Evolutionary conservation across 2,888 invertebrate genomes (phyloP), one percentile per base, ranked within the genome.

Genomic region (Endotricha flammealis): DNA sequence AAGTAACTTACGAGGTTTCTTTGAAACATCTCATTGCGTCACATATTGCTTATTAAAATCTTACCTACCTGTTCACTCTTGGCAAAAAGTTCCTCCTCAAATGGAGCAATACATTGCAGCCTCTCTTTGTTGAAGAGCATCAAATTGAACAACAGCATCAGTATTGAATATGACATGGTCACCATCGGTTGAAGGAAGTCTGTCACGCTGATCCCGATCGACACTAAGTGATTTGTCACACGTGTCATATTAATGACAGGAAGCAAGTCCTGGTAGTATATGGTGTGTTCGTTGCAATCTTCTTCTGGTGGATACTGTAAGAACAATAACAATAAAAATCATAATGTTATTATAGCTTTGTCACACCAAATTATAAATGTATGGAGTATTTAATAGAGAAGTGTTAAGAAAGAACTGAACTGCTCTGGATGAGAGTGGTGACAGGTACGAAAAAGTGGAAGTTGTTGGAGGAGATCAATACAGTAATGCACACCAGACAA

Each of bases 171-270:
- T 0, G 82, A 72, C 0, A 54, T 60, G 0, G 35, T 41, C 0
- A 44, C 38, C 0, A 57, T 67, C 0, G 85, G 85, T 45, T 81
- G 83, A 1, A 86, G 55, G 36, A 86, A 67, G 38, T 72, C 53
- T 4, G 57, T 62, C 13, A 82, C 57, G 8, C 41, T 68, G 20
- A 77, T 54, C 52, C 67, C 62, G 2, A 56, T 50, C 0, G 67
- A 57, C 0, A 75, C 46, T 1, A 81, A 29, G 30, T 78, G 64
- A 41, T 78, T 81, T 12, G 74, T 54, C 0, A 78, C 67, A 8
- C 83, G 60, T 0, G 68, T 77, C 57, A 73, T 62, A 48, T 85
- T 82, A 31, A 85, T 76, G 0, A 82, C 63, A 0, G 85, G 82
- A 1, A 83, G 39, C 1, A 86, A 50, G 37, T 86, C 85, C 62